A percentile compares a stretch with the other conserved stretches of the same genome.
Conservation (phyloP, 2,113 vertebrate species). For the Protobothrops mucrosquamatus region DNA sequence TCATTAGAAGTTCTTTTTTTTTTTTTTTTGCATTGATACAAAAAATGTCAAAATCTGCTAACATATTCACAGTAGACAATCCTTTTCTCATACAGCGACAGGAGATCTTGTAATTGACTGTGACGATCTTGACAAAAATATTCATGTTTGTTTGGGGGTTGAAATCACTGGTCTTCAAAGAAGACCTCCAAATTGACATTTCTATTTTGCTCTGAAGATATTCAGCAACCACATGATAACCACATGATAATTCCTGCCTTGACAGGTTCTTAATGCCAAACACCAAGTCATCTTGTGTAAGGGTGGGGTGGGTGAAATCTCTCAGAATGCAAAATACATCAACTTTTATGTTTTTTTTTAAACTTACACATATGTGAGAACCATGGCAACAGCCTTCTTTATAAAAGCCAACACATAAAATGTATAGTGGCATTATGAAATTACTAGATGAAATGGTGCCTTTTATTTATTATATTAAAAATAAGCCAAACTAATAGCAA, state of each 20-base stretch:
- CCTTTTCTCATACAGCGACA: neutral
- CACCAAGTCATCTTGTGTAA: neutral
- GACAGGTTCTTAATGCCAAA: conserved; percentile 28
- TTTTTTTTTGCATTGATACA: conserved; percentile 30
- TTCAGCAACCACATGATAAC: conserved; percentile 2
- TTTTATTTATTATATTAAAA: conserved; percentile 1
- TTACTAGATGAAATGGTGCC: neutral
- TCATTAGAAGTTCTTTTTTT: neutral
- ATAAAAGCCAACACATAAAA: conserved; percentile 29
- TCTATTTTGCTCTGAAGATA: conserved; percentile 11
- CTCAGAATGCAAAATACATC: neutral
- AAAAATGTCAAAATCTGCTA: conserved; percentile 13
- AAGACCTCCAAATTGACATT: neutral
- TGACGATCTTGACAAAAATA: conserved; percentile 5
- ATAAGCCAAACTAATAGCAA: conserved; percentile 21
- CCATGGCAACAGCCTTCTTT: conserved; percentile 40
- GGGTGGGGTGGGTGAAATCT: neutral
- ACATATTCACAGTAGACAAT: neutral
- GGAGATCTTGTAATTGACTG: conserved; percentile 8
- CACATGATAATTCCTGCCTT: conserved; percentile 25
- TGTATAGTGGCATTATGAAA: conserved; percentile 50
- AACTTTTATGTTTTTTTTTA: conserved; percentile 15
- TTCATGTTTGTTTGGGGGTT: neutral
- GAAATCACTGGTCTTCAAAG: neutral
- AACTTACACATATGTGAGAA: conserved; percentile 13